Evolutionary conservation across 2,888 invertebrate genomes (phyloP).

Genomic region (Ommatoiulus sabulosus): DNA sequence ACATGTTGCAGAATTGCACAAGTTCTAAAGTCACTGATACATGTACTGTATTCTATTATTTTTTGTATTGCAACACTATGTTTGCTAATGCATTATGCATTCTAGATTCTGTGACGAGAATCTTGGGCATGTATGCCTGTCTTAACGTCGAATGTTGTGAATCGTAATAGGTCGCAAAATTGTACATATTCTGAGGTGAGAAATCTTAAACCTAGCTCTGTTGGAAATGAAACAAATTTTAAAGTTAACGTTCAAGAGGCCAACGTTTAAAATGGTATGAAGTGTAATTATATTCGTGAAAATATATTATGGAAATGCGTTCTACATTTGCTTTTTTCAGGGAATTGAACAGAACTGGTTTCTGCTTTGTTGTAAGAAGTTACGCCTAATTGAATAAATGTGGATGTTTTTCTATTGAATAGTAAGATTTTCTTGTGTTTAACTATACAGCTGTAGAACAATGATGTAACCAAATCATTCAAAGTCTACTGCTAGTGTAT

Average conservation of each 20-base stretch:
- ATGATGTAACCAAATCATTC: too few relatives aligned
- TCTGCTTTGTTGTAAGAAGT: neutral
- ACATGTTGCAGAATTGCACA: too few relatives aligned
- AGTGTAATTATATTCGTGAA: neutral
- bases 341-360: neutral
- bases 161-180: neutral
- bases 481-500: too few relatives aligned
- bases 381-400: neutral
- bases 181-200: neutral
- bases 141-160: neutral
- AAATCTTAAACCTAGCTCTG: neutral
- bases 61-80: too few relatives aligned
- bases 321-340: neutral
- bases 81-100: too few relatives aligned
- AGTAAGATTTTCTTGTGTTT: too few relatives aligned
- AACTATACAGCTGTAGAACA: neutral
- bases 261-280: neutral
- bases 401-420: slow-evolving; percentile 18
- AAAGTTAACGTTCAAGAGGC: neutral
- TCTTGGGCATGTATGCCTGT: neutral
- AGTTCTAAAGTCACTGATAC: too few relatives aligned
- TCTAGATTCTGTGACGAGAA: too few relatives aligned
- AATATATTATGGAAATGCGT: neutral
- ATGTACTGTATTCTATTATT: too few relatives aligned
- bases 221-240: neutral